Evolutionary conservation across 2,797 vertebrate species (phyloP), one percentile per base, ranked within the genome.

Genomic region (Eleutherodactylus coqui): DNA sequence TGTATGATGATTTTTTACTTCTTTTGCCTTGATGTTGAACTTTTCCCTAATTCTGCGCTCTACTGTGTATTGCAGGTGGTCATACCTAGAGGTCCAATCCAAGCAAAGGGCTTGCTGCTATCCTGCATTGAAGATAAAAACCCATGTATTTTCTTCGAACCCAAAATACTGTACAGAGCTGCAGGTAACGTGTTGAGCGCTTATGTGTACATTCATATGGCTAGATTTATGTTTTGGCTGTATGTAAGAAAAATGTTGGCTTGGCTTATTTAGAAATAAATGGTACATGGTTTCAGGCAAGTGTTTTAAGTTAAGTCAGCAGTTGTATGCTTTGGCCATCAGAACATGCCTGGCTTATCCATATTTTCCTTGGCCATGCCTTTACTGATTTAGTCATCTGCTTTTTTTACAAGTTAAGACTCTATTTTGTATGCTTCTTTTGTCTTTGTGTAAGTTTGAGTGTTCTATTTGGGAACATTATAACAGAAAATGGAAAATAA

Each of bases 141-240:
- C 90, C 98, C 98, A 55, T 99, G 98, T 90, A 98, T 99, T 92
- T 99, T 99, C 94, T 99, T 99, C 91, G 98, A 99, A 91, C 98
- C 98, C 90, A 99, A 99, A 95, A 97, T 99, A 93, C 95, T 99
- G 84, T 99, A 99, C 92, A 96, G 98, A 94, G 96, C 98, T 92
- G 97, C 98, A 96, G 98, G 95, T 96, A 94, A 94, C 88, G 89
- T 92, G 90, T 47, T 94, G 6, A 55, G 8, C 11, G 93, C 24
- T 38, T 88, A 75, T 86, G 8, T 87, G 64, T 88, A 47, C 34
- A 80, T 55, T 60, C 19, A 72, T 82, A 9, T 73, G 43, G 43
- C 69, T 79, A 36, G 19, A 73, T 84, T 87, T 34, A 41, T 69
- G 38, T n/a, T 55, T 86, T 83, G 80, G 73, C 73, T 45, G 36